Evolutionary conservation across 1,140 invertebrate genomes (phyloP).

Genomic region (Cydia splendana): DNA sequence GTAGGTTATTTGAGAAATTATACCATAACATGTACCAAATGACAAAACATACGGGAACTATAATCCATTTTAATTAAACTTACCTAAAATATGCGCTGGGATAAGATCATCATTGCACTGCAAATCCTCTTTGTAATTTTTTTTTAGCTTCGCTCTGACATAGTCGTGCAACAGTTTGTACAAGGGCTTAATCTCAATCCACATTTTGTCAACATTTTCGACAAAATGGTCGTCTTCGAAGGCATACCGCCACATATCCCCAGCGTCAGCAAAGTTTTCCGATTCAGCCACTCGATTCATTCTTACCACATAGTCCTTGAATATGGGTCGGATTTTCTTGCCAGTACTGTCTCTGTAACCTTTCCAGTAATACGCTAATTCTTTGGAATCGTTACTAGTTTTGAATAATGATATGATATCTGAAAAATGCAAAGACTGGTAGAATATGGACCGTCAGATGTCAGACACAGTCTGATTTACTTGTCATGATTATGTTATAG

Average conservation of each 20-base stretch:
- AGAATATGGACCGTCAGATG: too few species aligned
- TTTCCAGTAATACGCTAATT: constrained; percentile 82
- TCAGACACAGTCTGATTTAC: too few species aligned
- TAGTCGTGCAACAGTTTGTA: constrained; percentile 90
- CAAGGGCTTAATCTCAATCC: constrained; percentile 87
- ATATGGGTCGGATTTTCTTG: constrained; percentile 81
- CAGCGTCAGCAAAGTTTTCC: constrained; percentile 81
- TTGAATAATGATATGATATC: constrained; percentile 69
- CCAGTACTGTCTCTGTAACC: constrained; percentile 82
- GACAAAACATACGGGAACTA: too few species aligned
- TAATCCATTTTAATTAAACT: constrained; percentile 30
- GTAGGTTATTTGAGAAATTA: too few species aligned
- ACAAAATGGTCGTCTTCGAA: constrained; percentile 81
- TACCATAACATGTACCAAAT: too few species aligned
- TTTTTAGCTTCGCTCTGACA: constrained; percentile 84
- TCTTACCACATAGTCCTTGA: constrained; percentile 81
- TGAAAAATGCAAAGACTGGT: constrained; percentile 45
- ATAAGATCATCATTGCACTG: constrained; percentile 84
- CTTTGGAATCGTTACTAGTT: constrained; percentile 75
- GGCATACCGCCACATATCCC: constrained; percentile 82
- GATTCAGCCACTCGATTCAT: constrained; percentile 82
- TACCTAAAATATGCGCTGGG: constrained; percentile 90
- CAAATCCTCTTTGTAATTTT: constrained; percentile 82
- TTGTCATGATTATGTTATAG: too few species aligned
- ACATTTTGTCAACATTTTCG: constrained; percentile 81